Evolutionary conservation across 1,140 invertebrate genomes (phyloP), one percentile per base, ranked within the genome.

Genomic region (Pomacea maculata): DNA sequence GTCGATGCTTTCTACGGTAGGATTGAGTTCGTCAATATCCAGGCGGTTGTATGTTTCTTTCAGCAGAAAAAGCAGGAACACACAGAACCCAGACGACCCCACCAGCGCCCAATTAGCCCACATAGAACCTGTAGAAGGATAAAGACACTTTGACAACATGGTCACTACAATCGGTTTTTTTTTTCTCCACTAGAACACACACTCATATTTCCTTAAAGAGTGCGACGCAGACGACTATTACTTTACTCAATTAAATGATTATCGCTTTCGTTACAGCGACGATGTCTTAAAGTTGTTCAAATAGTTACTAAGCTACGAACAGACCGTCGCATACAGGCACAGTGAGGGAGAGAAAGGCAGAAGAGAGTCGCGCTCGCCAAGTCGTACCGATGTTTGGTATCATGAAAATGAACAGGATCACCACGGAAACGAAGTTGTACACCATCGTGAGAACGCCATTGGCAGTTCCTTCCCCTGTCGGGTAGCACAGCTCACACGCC

Each of bases 401-500:
- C 70, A 90, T 90, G 80, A 92, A 90, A 12, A 91, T 84, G 54
- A 91, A 88, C 8, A 91, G 83, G 82, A 93, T 92, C 4, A 90
- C 81, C 2, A 88, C 86, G n/a, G 89, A 90, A 63, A 91, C 79
- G 52, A 92, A 45, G 82, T 93, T 93, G 83, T 87, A 91, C 55
- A 90, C 75, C 79, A 92, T 89, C 21, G 92, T 92, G 85, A 93
- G 87, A 82, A 92, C 89, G 14, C 92, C 92, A 29, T 91, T 92
- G n/a, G 92, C 89, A 15, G 93, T 88, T 9, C 91, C 91, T 87
- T 93, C 93, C 10, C 92, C 89, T 1, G 93, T 86, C 0, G 93
- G 93, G 85, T 92, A 93, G 8, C 91, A 90, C 12, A 92, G 86
- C 87, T 93, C 93, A 73, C 92, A 92, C 6, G 90, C 91, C 57